Conservation (phyloP, 2,888 invertebrate species). For the Drosophila austrosaltans region DNA sequence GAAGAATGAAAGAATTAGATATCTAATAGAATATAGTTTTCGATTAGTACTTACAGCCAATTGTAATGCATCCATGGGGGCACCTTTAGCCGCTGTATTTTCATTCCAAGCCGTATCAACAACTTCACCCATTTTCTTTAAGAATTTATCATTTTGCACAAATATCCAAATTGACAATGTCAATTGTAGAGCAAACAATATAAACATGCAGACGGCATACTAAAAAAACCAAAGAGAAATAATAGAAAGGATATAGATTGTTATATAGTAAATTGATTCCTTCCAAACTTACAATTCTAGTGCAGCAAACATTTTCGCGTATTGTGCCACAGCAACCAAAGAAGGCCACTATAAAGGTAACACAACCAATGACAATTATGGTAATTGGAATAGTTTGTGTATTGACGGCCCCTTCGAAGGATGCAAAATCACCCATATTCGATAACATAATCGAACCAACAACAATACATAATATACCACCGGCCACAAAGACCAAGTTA, state of each 20-base stretch:
- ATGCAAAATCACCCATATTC: slow-evolving; percentile 85
- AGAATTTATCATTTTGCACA: slow-evolving; percentile 85
- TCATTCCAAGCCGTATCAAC: slow-evolving; percentile 83
- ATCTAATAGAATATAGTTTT: too few species aligned
- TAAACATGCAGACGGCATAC: slow-evolving; percentile 89
- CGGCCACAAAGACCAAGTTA: slow-evolving; percentile 84
- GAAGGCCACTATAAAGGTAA: slow-evolving; percentile 92
- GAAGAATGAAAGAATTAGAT: background rate
- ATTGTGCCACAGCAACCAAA: slow-evolving; percentile 96
- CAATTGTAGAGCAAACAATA: slow-evolving; percentile 89
- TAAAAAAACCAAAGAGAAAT: slow-evolving; percentile 80
- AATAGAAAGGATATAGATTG: background rate
- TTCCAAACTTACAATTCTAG: slow-evolving; percentile 87
- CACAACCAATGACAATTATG: slow-evolving; percentile 87
- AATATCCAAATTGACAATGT: slow-evolving; percentile 88
- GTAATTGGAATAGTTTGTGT: slow-evolving; percentile 86
- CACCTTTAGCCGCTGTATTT: slow-evolving; percentile 56
- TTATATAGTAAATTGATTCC: too few species aligned
- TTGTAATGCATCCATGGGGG: slow-evolving; percentile 79
- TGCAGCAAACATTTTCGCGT: slow-evolving; percentile 93
- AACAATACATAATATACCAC: slow-evolving; percentile 88
- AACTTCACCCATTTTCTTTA: slow-evolving; percentile 84
- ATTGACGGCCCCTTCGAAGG: slow-evolving; percentile 83
- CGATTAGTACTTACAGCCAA: slow-evolving; percentile 68
- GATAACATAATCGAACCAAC: slow-evolving; percentile 88